A percentile compares a stretch with the other conserved stretches of the same genome.
Conservation (phyloP, 2,888 invertebrate species). For the Achlya flavicornis region DNA sequence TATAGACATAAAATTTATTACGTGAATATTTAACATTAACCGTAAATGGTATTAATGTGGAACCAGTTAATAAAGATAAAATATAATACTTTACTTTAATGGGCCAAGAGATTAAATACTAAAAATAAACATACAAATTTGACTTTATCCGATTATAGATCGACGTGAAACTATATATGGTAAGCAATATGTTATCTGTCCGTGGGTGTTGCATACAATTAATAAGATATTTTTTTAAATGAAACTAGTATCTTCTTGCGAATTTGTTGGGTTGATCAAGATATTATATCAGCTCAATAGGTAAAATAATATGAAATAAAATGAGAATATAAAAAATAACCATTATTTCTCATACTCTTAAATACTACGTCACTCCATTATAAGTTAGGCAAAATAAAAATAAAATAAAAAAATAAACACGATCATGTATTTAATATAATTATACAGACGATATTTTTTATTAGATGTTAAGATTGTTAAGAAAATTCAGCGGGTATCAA, state of each 20-base stretch:
- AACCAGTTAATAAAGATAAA: slow-evolving; percentile 7
- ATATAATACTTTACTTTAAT: background rate
- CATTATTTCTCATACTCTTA: no score
- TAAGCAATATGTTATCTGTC: slow-evolving; percentile 9
- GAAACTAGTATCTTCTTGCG: background rate
- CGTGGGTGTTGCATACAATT: slow-evolving; percentile 8
- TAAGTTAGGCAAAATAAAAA: no score
- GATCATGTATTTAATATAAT: no score
- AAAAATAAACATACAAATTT: slow-evolving; percentile 13
- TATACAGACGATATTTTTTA: background rate
- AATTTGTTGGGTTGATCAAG: background rate
- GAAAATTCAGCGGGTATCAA: background rate
- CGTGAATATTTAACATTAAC: background rate
- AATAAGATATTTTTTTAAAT: slow-evolving; percentile 4
- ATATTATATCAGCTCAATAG: background rate
- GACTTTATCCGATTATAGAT: slow-evolving; percentile 11
- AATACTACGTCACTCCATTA: no score
- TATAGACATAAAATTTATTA: background rate
- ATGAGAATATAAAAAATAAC: no score
- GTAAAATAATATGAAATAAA: no score
- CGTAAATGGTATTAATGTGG: background rate
- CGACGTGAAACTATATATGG: slow-evolving; percentile 7
- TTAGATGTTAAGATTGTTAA: background rate
- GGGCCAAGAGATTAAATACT: slow-evolving; percentile 3
- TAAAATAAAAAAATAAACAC: no score